Conservation (phyloP, 2,797 vertebrate species). For the Eulemur rubriventer region DNA sequence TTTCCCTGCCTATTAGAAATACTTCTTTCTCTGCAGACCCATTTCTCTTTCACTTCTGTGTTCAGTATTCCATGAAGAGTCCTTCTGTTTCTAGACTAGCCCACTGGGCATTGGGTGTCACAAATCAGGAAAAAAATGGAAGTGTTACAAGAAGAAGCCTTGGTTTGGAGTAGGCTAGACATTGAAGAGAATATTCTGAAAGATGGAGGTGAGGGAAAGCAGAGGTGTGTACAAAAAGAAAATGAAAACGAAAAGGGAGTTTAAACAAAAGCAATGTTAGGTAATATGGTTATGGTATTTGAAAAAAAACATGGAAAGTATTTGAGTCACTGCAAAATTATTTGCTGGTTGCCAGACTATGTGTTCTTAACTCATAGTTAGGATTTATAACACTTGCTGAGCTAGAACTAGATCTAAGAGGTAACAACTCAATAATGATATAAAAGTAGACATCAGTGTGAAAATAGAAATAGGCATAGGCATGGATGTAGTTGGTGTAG, state of each 20-base stretch:
- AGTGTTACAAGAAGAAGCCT: not conserved
- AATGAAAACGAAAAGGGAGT: not conserved
- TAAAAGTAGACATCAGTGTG: not conserved
- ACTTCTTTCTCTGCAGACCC: not conserved
- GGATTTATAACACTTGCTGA: not conserved
- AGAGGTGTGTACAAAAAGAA: not conserved
- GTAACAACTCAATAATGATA: not conserved
- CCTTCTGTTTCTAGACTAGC: not conserved
- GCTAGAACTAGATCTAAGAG: not conserved
- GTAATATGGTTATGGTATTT: not conserved
- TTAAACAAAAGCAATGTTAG: not conserved
- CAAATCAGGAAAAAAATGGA: not conserved
- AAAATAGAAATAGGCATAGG: not conserved
- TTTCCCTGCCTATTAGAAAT: not conserved
- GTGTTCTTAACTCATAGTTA: not conserved
- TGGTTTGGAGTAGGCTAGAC: not conserved
- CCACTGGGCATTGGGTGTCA: not conserved
- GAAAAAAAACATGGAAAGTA: not conserved
- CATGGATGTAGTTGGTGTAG: too few relatives aligned
- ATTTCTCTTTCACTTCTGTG: not conserved
- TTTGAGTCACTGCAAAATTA: not conserved
- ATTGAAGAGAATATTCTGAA: not conserved
- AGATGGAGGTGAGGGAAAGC: not conserved
- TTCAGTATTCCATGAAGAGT: not conserved
- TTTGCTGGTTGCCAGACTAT: not conserved